Evolutionary conservation across 1,140 invertebrate species (phyloP).

Genomic region (Drosophila kikkawai): DNA sequence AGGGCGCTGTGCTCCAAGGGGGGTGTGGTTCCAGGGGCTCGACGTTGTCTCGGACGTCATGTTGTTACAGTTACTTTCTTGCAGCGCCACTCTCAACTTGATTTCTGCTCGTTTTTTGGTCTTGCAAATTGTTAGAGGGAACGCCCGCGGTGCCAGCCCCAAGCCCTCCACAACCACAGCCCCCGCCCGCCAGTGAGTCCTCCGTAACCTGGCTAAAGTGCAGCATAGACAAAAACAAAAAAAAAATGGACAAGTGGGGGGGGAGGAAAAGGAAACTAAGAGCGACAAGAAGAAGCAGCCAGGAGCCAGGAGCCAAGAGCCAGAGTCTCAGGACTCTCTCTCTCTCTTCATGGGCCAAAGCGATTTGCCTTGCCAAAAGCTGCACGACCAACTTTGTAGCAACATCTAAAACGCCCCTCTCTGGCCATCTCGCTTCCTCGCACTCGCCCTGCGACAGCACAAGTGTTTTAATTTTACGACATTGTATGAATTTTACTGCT

Average conservation of each 20-base stretch:
- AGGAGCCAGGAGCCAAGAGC: slow-evolving; percentile 32
- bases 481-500: slow-evolving; percentile 85
- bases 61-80: slow-evolving; percentile 78
- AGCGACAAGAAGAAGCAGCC: slow-evolving; percentile 35
- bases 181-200: slow-evolving; percentile 3
- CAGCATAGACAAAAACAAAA: slow-evolving; percentile 47
- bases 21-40: slow-evolving; percentile 10
- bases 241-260: slow-evolving; percentile 9
- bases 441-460: slow-evolving; percentile 56
- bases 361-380: slow-evolving; percentile 81
- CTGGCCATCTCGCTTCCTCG: slow-evolving; percentile 3
- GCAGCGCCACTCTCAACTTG: slow-evolving; percentile 63
- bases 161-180: slow-evolving; percentile 7
- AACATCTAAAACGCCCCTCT: slow-evolving; percentile 38
- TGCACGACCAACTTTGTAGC: slow-evolving; percentile 78
- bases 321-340: slow-evolving; percentile 8
- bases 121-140: slow-evolving; percentile 73
- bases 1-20: slow-evolving; percentile 9
- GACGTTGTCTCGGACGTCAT: slow-evolving; percentile 68
- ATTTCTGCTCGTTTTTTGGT: slow-evolving; percentile 33
- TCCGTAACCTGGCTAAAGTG: slow-evolving; percentile 55
- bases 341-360: slow-evolving; percentile 51
- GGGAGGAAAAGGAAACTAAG: neutral
- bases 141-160: slow-evolving; percentile 45
- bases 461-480: slow-evolving; percentile 85